Evolutionary conservation across 1,140 invertebrate species (phyloP).

Genomic region (Forficula auricularia): DNA sequence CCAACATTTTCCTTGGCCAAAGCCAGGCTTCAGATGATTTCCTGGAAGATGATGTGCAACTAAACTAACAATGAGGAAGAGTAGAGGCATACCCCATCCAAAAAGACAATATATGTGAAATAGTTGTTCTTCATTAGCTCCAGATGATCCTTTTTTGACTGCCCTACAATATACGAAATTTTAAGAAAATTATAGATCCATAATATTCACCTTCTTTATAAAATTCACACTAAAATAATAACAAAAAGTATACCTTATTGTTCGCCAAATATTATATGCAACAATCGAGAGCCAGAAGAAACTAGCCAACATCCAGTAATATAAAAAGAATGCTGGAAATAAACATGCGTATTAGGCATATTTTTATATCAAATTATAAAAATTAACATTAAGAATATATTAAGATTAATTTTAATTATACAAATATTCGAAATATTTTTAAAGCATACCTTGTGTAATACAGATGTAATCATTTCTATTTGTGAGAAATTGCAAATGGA

Average conservation of each 20-base stretch:
- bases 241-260: too few relatives aligned
- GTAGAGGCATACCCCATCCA: constrained; percentile 34
- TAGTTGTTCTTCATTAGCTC: constrained; percentile 27
- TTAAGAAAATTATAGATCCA: too few relatives aligned
- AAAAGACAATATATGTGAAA: constrained; percentile 33
- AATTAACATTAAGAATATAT: too few relatives aligned
- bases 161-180: too few relatives aligned
- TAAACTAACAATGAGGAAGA: constrained; percentile 31
- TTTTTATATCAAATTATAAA: too few relatives aligned
- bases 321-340: constrained; percentile 35
- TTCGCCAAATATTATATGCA: constrained; percentile 40
- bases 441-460: too few relatives aligned
- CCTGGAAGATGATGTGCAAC: constrained; percentile 31
- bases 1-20: constrained; percentile 39
- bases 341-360: too few relatives aligned
- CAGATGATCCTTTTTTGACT: neutral
- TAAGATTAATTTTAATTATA: too few relatives aligned
- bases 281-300: constrained; percentile 51
- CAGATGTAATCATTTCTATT: neutral
- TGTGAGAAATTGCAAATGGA: too few relatives aligned
- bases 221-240: constrained; percentile 11
- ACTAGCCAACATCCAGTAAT: constrained; percentile 39
- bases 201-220: too few relatives aligned
- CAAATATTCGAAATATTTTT: too few relatives aligned
- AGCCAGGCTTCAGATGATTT: constrained; percentile 33